These are phyloP conservation scores for Dasypus novemcinctus DNA, from an alignment of 2,113 vertebrate genomes.

Conservation along the genomic window DNA sequence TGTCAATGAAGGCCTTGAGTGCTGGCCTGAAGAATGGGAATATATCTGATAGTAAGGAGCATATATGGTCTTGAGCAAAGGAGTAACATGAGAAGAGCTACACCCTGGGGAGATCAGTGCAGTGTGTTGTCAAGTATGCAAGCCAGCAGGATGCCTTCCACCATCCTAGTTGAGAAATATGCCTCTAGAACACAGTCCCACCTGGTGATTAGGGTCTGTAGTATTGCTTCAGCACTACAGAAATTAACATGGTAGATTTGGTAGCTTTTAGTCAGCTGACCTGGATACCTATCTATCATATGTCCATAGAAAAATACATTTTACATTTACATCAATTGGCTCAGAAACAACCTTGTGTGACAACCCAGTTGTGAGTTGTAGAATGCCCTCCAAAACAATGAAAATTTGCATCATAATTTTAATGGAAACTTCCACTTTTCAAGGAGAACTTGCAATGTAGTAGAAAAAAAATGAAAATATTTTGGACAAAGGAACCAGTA, in stretches of 20 bases:
- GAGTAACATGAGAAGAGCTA: background rate
- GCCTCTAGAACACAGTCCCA: background rate
- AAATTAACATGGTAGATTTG: background rate
- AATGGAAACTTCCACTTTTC: background rate
- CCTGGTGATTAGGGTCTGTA: background rate
- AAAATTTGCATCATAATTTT: background rate
- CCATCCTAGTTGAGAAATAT: background rate
- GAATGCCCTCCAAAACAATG: background rate
- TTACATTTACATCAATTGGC: background rate
- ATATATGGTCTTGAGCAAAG: background rate
- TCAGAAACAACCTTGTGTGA: background rate
- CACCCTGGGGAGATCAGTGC: accelerated
- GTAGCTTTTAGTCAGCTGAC: background rate
- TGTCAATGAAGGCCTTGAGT: background rate
- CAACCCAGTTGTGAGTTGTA: background rate
- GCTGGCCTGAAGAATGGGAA: accelerated
- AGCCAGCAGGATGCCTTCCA: background rate
- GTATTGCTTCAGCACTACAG: background rate
- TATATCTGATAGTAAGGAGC: background rate
- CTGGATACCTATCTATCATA: background rate
- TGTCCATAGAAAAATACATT: background rate
- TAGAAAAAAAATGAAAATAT: background rate
- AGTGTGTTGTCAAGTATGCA: background rate
- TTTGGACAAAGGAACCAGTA: background rate
- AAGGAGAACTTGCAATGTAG: background rate